Evolutionary conservation across 1,140 invertebrate genomes (phyloP).

Genomic region (Drosophila ogumai): DNA sequence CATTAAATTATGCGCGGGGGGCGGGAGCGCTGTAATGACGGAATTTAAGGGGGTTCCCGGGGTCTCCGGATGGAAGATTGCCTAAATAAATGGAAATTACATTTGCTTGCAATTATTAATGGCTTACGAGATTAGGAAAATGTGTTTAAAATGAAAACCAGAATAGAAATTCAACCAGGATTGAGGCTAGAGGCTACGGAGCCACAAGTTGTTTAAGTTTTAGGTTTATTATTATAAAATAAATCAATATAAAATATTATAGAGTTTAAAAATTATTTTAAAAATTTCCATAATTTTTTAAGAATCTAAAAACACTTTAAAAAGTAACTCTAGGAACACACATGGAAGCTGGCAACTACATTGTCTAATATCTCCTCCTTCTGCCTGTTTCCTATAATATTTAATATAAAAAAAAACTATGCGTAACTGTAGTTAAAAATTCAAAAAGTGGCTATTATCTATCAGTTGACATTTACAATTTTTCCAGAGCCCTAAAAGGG

Average conservation of each 20-base stretch:
- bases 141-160: slow-evolving; percentile 4
- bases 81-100: slow-evolving; percentile 28
- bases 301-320: not conserved
- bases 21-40: slow-evolving; percentile 12
- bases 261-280: no score
- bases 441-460: slow-evolving; percentile 1
- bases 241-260: no score
- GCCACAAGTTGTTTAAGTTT: slow-evolving; percentile 5
- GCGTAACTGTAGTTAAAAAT: not conserved
- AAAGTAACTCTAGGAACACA: not conserved
- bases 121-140: slow-evolving; percentile 14
- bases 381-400: not conserved
- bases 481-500: not conserved
- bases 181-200: not conserved
- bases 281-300: not conserved
- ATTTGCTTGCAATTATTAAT: slow-evolving; percentile 33
- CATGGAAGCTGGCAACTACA: not conserved
- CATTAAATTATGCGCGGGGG: slow-evolving; percentile 35
- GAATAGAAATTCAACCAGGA: not conserved
- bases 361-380: not conserved
- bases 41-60: not conserved
- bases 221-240: no score
- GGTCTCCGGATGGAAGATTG: slow-evolving; percentile 16
- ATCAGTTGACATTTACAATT: not conserved
- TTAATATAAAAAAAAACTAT: not conserved